Evolutionary conservation across 2,113 vertebrate species (phyloP).

Genomic region (Porphyrio hochstetteri): DNA sequence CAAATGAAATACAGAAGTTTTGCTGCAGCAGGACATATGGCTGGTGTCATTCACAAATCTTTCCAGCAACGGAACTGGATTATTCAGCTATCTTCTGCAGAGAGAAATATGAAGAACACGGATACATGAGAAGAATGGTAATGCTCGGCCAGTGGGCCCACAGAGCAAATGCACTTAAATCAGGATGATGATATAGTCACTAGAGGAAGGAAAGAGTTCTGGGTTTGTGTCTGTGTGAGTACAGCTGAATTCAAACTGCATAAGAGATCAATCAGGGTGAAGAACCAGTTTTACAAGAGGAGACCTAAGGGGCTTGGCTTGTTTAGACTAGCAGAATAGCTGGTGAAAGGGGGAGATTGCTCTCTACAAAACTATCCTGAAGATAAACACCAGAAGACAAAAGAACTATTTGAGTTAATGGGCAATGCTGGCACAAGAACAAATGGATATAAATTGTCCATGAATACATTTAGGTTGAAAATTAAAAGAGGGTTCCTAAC

Average conservation of each 20-base stretch:
- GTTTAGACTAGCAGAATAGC: constrained; percentile 26
- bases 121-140: not conserved
- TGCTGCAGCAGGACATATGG: not conserved
- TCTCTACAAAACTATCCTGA: not conserved
- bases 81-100: not conserved
- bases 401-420: constrained; percentile 32
- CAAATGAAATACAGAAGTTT: constrained; percentile 9
- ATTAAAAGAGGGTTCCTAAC: constrained; percentile 18
- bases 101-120: not conserved
- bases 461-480: constrained; percentile 30
- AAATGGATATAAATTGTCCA: constrained; percentile 19
- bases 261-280: not conserved
- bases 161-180: not conserved
- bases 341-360: not conserved
- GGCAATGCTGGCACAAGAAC: constrained; percentile 16
- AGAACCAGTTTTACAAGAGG: not conserved
- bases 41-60: not conserved
- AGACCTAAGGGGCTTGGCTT: not conserved
- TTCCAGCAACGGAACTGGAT: not conserved
- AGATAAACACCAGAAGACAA: constrained; percentile 33
- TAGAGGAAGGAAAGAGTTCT: not conserved
- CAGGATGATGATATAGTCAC: not conserved
- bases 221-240: not conserved
- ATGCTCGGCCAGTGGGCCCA: not conserved
- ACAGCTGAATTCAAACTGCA: not conserved